A percentile compares a stretch with the other conserved stretches of the same genome.
These are phyloP conservation scores for Furcifer pardalis DNA, from an alignment of 2,797 vertebrate genomes.

Conservation along the genomic window DNA sequence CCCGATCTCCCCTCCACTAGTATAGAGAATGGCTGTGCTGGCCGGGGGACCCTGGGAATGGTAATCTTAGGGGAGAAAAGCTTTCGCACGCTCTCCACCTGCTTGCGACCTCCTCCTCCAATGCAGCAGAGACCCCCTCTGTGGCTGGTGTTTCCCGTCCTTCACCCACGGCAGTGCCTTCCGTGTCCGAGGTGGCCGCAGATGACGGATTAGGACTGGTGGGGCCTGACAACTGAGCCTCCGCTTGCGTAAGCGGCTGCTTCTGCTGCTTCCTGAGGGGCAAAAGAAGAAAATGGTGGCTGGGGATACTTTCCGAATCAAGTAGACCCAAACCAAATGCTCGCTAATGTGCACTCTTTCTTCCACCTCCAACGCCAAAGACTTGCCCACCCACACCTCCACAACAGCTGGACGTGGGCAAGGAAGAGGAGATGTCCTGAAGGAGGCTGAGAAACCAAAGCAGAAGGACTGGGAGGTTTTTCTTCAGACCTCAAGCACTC, in stretches of 20 bases:
- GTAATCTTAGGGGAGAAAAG: no score
- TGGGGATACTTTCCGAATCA: neutral
- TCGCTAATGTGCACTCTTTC: neutral
- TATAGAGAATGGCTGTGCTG: no score
- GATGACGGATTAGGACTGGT: conserved; percentile 50
- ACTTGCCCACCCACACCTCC: no score
- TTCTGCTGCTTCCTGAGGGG: conserved; percentile 64
- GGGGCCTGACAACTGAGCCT: conserved; percentile 49
- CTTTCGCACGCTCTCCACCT: conserved; percentile 55
- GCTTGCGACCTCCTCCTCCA: conserved; percentile 61
- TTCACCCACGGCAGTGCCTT: conserved; percentile 32
- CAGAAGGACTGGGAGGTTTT: no score
- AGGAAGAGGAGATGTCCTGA: neutral
- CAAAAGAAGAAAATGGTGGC: neutral
- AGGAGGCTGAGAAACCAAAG: neutral
- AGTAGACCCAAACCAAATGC: neutral
- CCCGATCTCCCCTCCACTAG: neutral
- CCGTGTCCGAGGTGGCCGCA: conserved; percentile 60
- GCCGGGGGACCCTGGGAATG: no score
- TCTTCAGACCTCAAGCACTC: neutral
- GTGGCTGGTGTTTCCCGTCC: conserved; percentile 25
- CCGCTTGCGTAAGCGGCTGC: conserved; percentile 33
- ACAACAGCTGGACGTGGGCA: neutral
- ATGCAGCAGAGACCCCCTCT: conserved; percentile 49
- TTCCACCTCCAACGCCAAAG: no score